phyloP scores from a whole-genome alignment of 2,797 vertebrate species.

The Gorsachius magnificus region DNA sequence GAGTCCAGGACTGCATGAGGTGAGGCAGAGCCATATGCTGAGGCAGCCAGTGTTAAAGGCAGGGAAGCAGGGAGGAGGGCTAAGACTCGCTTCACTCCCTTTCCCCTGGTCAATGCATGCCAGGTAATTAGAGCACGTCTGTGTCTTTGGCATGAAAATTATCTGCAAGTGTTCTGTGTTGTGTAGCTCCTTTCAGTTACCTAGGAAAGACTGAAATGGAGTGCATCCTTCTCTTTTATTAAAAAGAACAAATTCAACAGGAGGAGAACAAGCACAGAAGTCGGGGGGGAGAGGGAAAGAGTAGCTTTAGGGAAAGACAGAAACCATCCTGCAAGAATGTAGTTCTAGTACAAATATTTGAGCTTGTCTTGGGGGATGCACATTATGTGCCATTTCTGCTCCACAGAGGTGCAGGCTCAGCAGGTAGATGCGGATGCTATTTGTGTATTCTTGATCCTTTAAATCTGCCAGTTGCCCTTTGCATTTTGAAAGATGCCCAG shows the following conservation, averaged over 20 bases:
- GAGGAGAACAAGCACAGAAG: not conserved
- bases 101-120: not conserved
- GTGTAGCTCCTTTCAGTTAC: not conserved
- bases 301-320: not conserved
- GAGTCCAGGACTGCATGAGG: not conserved
- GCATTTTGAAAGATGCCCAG: not conserved
- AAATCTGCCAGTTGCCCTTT: not conserved
- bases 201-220: not conserved
- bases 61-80: not conserved
- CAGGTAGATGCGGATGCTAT: not conserved
- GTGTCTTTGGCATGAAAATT: not conserved
- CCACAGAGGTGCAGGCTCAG: not conserved
- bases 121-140: not conserved
- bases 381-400: not conserved
- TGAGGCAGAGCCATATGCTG: not conserved
- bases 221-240: not conserved
- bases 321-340: not conserved
- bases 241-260: not conserved
- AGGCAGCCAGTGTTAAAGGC: not conserved
- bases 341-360: not conserved
- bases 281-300: not conserved
- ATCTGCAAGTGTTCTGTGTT: not conserved
- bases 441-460: not conserved
- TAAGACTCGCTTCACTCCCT: not conserved
- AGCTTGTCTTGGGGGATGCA: not conserved